Conservation (phyloP, 2,888 invertebrate species). For the Orchesella flavescens region DNA sequence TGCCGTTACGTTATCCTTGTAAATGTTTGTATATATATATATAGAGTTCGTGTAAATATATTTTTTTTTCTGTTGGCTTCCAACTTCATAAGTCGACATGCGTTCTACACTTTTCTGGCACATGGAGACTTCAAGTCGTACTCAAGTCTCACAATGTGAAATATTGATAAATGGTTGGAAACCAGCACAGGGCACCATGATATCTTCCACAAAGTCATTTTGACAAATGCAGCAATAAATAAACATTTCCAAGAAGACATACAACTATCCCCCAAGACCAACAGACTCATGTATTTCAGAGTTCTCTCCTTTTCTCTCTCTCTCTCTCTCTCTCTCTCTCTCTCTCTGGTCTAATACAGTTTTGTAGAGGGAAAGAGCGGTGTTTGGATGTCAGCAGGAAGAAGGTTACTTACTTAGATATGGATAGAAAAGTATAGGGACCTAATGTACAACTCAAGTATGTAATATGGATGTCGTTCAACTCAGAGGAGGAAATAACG, state of each 20-base stretch:
- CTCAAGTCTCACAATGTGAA: slow-evolving; percentile 45
- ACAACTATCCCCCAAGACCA: slow-evolving; percentile 42
- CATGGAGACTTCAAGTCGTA: background rate
- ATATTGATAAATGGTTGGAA: slow-evolving; percentile 61
- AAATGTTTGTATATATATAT: too few species aligned
- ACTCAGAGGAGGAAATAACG: too few species aligned
- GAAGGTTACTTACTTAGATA: background rate
- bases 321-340: slow-evolving; percentile 13
- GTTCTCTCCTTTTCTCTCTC: background rate
- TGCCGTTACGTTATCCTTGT: too few species aligned
- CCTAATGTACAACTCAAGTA: too few species aligned
- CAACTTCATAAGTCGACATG: background rate
- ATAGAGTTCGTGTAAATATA: too few species aligned
- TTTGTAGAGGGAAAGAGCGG: background rate
- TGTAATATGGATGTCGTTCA: too few species aligned
- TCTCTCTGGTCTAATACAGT: slow-evolving; percentile 32
- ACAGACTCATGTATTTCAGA: background rate
- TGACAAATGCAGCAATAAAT: slow-evolving; percentile 65
- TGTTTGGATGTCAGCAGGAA: slow-evolving; percentile 12
- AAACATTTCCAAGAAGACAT: slow-evolving; percentile 62
- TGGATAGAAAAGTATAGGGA: background rate
- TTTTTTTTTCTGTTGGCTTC: slow-evolving; percentile 7
- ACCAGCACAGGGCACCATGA: slow-evolving; percentile 57
- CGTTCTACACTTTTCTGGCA: too few species aligned
- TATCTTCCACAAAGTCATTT: slow-evolving; percentile 62